Conservation (phyloP, 2,113 vertebrate genomes). For the Osmerus mordax region DNA sequence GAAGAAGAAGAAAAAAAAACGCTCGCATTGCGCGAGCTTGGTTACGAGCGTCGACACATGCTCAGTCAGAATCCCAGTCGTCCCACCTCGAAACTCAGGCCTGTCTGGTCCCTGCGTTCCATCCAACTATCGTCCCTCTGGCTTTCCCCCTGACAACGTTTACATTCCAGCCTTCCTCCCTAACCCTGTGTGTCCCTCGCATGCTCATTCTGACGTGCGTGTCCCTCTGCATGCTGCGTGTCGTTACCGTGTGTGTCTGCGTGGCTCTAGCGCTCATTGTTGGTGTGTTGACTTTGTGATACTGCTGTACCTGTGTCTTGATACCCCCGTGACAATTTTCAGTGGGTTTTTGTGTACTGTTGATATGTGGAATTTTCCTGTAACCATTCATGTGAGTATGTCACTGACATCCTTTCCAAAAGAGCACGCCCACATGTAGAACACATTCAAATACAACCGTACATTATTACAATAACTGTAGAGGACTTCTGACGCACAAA, state of each 20-base stretch:
- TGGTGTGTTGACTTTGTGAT: conserved; percentile 50
- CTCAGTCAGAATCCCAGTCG: not conserved
- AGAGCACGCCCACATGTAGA: not conserved
- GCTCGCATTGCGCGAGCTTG: too few relatives aligned
- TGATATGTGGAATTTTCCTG: conserved; percentile 44
- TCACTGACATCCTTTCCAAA: not conserved
- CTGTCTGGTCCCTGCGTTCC: conserved; percentile 14
- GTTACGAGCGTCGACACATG: too few relatives aligned
- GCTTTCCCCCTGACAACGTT: conserved; percentile 32
- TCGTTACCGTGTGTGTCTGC: conserved; percentile 29
- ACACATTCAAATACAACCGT: too few relatives aligned
- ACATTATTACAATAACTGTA: too few relatives aligned
- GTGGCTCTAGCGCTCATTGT: conserved; percentile 31
- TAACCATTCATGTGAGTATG: conserved; percentile 35
- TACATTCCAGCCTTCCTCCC: conserved; percentile 49
- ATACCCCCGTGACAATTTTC: conserved; percentile 46
- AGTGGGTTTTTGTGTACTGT: conserved; percentile 42
- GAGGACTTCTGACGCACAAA: too few relatives aligned
- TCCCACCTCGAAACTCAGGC: not conserved
- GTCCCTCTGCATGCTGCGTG: conserved; percentile 64
- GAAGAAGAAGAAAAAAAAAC: too few relatives aligned
- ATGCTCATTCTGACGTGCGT: conserved; percentile 50
- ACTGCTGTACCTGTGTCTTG: conserved; percentile 37
- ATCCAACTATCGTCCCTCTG: conserved; percentile 51
- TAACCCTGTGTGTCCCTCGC: conserved; percentile 58